These are phyloP conservation scores for Drosophila tropicalis DNA, from an alignment of 1,140 invertebrate genomes.

Conservation along the genomic window DNA sequence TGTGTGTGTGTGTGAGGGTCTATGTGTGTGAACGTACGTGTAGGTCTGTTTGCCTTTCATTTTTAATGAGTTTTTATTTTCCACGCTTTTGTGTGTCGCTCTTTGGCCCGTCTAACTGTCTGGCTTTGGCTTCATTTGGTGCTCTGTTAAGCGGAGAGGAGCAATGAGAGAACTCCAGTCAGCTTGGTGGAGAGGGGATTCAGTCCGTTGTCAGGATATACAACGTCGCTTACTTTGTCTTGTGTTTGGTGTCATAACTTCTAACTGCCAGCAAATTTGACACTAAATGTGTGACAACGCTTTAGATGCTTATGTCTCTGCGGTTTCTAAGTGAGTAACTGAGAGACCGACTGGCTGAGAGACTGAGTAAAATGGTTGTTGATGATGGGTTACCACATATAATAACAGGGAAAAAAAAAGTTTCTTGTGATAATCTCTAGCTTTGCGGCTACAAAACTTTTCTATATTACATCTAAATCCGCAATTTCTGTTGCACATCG, in stretches of 20 bases:
- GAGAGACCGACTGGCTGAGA: background rate
- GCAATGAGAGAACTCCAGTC: background rate
- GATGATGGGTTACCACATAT: slow-evolving; percentile 19
- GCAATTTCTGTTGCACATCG: background rate
- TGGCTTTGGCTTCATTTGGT: slow-evolving; percentile 36
- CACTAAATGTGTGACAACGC: slow-evolving; percentile 66
- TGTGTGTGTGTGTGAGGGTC: slow-evolving; percentile 26
- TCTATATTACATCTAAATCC: background rate
- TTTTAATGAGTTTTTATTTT: slow-evolving; percentile 81
- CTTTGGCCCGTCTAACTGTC: slow-evolving; percentile 54
- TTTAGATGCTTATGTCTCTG: slow-evolving; percentile 61
- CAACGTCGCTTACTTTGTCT: slow-evolving; percentile 60
- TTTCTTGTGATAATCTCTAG: background rate
- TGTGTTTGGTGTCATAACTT: slow-evolving; percentile 69
- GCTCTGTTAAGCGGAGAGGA: slow-evolving; percentile 5
- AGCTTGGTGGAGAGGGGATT: background rate
- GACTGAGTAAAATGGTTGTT: background rate
- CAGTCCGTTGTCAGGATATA: slow-evolving; percentile 43
- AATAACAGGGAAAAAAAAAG: background rate
- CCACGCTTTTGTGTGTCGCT: slow-evolving; percentile 57
- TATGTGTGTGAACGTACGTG: slow-evolving; percentile 35
- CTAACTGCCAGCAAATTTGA: slow-evolving; percentile 71
- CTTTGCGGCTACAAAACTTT: slow-evolving; percentile 1
- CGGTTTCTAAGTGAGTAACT: slow-evolving; percentile 41
- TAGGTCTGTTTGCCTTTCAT: slow-evolving; percentile 60